These are phyloP conservation scores for Enteromius unitaeniatus DNA, from an alignment of 2,797 vertebrate species.

Conservation along the genomic window DNA sequence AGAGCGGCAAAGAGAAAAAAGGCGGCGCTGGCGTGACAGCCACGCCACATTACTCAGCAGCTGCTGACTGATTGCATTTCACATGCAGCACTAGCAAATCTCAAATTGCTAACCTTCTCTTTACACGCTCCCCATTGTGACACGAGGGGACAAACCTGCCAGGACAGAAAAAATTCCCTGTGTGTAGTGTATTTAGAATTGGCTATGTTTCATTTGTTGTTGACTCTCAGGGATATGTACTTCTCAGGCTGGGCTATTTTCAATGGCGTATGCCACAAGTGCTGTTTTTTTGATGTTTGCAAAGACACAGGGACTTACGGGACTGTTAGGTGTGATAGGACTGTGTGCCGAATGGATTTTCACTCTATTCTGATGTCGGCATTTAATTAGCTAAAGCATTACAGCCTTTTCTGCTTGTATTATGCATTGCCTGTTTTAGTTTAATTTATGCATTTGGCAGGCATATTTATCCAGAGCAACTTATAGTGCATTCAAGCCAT, in stretches of 20 bases:
- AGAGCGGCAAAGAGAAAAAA: constrained; percentile 44
- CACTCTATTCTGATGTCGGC: constrained; percentile 3
- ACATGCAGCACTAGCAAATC: constrained; percentile 65
- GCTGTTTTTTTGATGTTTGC: constrained; percentile 19
- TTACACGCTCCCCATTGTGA: constrained; percentile 62
- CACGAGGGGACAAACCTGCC: constrained; percentile 55
- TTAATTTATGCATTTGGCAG: constrained; percentile 22
- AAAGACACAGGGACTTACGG: background rate
- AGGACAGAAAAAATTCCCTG: constrained; percentile 17
- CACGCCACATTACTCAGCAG: constrained; percentile 66
- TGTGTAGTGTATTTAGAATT: constrained; percentile 38
- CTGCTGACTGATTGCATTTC: constrained; percentile 72
- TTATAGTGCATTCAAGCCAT: background rate
- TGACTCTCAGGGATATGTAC: constrained; percentile 43
- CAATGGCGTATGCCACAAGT: background rate
- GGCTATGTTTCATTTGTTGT: constrained; percentile 36
- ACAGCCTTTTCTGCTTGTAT: background rate
- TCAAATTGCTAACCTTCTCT: constrained; percentile 69
- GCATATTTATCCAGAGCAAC: background rate
- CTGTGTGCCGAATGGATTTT: background rate
- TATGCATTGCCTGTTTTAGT: background rate
- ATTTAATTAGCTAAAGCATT: constrained; percentile 34
- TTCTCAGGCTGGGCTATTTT: constrained; percentile 16
- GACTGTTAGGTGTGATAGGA: constrained; percentile 13
- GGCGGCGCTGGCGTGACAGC: constrained; percentile 63